Evolutionary conservation across 2,797 vertebrate species (phyloP).

Genomic region (Champsocephalus gunnari): DNA sequence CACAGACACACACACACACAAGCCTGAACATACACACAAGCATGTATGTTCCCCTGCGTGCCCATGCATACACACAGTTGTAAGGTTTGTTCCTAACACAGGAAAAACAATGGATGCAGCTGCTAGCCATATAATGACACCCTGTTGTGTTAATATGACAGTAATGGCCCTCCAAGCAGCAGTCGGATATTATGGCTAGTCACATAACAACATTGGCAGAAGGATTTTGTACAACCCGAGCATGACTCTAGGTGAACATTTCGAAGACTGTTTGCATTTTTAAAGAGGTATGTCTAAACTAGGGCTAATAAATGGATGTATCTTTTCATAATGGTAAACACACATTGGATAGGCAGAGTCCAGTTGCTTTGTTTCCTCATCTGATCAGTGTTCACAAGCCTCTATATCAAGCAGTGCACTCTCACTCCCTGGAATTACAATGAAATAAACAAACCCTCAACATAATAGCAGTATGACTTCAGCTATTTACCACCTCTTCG

Average conservation of each 20-base stretch:
- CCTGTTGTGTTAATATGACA: constrained; percentile 67
- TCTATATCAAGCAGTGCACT: constrained; percentile 25
- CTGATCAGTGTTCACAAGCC: constrained; percentile 8
- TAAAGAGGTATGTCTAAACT: constrained; percentile 41
- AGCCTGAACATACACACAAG: not conserved
- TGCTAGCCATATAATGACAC: constrained; percentile 74
- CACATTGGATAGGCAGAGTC: constrained; percentile 3
- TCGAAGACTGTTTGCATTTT: constrained; percentile 54
- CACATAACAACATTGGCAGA: constrained; percentile 58
- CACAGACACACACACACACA: constrained; percentile 1
- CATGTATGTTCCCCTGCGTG: constrained; percentile 22
- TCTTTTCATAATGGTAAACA: constrained; percentile 36
- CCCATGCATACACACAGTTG: constrained; percentile 30
- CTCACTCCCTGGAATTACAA: not conserved
- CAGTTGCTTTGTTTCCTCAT: constrained; percentile 64
- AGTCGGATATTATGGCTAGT: constrained; percentile 62
- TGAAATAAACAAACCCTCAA: constrained; percentile 21
- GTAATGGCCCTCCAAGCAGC: constrained; percentile 70
- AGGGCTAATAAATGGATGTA: constrained; percentile 33
- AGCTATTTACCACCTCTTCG: constrained; percentile 26
- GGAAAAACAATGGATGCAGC: constrained; percentile 65
- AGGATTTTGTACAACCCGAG: constrained; percentile 44
- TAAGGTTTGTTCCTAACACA: constrained; percentile 33
- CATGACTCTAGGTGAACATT: constrained; percentile 46
- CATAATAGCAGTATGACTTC: not conserved